A percentile compares a stretch with the other conserved stretches of the same genome.
Conservation (phyloP, 2,113 vertebrate species). For the Rhipidura dahli region DNA sequence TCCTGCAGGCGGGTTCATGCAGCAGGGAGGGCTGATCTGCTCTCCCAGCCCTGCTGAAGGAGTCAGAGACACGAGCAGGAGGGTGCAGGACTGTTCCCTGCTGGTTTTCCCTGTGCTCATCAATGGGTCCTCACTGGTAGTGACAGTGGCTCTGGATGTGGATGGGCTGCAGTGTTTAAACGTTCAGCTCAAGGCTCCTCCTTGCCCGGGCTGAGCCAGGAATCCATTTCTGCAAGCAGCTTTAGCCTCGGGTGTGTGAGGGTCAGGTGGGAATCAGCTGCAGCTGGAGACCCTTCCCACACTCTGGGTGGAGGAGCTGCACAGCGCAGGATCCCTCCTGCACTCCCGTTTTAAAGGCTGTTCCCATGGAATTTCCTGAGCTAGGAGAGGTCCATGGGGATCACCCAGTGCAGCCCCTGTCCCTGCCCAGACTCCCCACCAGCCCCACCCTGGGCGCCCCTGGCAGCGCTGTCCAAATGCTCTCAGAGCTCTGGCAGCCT, state of each 20-base stretch:
- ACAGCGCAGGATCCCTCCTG: not conserved
- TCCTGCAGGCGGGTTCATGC: not conserved
- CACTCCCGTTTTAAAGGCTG: rapidly evolving
- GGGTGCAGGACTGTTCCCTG: not conserved
- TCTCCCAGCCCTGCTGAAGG: not conserved
- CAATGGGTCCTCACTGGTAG: not conserved
- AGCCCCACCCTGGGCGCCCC: not conserved
- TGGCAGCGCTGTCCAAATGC: not conserved
- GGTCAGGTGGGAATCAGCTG: not conserved
- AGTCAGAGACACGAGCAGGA: not conserved
- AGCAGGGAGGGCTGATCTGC: not conserved
- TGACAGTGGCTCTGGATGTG: not conserved
- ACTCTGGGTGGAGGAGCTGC: not conserved
- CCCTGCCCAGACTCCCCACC: not conserved
- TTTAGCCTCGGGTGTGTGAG: not conserved
- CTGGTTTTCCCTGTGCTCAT: not conserved
- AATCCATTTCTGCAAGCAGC: not conserved
- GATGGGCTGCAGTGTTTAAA: not conserved
- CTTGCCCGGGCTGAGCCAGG: not conserved
- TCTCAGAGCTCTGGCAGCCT: not conserved
- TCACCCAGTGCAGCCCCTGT: rapidly evolving
- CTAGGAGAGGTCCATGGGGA: rapidly evolving
- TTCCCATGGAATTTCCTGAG: not conserved
- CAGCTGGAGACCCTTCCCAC: not conserved
- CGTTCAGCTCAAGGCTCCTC: not conserved